A percentile compares a stretch with the other conserved stretches of the same genome.
phyloP scores from a whole-genome alignment of 2,797 vertebrate genomes.

The Xenentodon cancila region DNA sequence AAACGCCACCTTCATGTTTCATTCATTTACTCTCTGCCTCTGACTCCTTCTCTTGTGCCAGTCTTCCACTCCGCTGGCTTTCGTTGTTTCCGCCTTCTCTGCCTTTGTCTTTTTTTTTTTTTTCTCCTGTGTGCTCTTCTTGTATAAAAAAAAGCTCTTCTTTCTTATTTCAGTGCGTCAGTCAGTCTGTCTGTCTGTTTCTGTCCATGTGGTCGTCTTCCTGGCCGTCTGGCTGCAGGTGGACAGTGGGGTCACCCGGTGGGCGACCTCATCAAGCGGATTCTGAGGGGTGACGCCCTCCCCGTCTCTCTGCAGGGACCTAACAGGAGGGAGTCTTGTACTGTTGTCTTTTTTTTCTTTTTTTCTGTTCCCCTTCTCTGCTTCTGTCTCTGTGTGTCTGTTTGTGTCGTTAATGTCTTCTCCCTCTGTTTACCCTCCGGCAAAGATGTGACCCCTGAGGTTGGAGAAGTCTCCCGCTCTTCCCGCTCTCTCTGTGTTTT shows the following conservation, averaged over 20 bases:
- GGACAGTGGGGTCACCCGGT: constrained; percentile 63
- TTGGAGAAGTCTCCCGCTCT: constrained; percentile 72
- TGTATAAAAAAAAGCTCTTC: constrained; percentile 80
- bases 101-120: constrained; percentile 43
- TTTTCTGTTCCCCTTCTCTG: constrained; percentile 31
- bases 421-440: constrained; percentile 51
- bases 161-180: constrained; percentile 85
- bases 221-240: constrained; percentile 69
- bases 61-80: constrained; percentile 56
- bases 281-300: constrained; percentile 58
- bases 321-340: constrained; percentile 72
- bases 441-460: constrained; percentile 68
- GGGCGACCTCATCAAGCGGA: constrained; percentile 69
- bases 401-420: constrained; percentile 56
- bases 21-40: constrained; percentile 61
- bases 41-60: constrained; percentile 56
- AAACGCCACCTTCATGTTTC: constrained; percentile 72
- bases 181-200: constrained; percentile 77
- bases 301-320: constrained; percentile 48
- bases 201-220: constrained; percentile 72
- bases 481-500: constrained; percentile 54
- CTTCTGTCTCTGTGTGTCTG: constrained; percentile 49
- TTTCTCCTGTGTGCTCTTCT: constrained; percentile 59
- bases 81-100: constrained; percentile 30
- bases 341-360: constrained; percentile 57